Evolutionary conservation across 2,797 vertebrate genomes (phyloP).

Genomic region (Gobio occitaniae): DNA sequence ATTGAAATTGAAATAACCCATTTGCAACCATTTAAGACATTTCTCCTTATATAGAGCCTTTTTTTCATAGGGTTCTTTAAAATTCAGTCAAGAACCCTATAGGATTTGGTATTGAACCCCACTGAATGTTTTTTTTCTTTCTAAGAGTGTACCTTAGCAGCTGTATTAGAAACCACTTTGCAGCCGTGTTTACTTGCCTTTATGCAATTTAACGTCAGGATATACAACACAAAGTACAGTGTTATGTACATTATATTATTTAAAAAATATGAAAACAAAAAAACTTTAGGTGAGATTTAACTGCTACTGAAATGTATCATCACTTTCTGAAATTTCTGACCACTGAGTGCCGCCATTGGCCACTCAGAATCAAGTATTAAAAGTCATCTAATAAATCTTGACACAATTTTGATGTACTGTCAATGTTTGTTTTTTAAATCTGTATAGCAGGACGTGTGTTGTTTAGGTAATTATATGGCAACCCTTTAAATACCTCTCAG

Average conservation of each 20-base stretch:
- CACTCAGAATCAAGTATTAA: neutral
- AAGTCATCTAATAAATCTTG: constrained; percentile 16
- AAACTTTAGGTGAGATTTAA: neutral
- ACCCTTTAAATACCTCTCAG: constrained; percentile 21
- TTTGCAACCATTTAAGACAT: neutral
- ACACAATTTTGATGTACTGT: constrained; percentile 5
- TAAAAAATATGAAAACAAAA: neutral
- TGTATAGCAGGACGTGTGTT: constrained; percentile 52
- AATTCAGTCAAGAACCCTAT: neutral
- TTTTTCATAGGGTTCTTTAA: neutral
- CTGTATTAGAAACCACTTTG: neutral
- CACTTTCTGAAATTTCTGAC: neutral
- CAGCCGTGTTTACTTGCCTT: neutral
- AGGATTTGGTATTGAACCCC: neutral
- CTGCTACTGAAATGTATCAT: neutral
- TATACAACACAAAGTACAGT: neutral
- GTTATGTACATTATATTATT: neutral
- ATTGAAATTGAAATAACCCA: neutral
- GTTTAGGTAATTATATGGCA: constrained; percentile 66
- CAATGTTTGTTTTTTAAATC: neutral
- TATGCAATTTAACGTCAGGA: neutral
- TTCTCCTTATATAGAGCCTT: neutral
- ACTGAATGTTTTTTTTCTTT: neutral
- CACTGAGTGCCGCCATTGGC: neutral
- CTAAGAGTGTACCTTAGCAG: neutral